phyloP scores from a whole-genome alignment of 2,888 invertebrate species.

The Lepidochitona cinerea region DNA sequence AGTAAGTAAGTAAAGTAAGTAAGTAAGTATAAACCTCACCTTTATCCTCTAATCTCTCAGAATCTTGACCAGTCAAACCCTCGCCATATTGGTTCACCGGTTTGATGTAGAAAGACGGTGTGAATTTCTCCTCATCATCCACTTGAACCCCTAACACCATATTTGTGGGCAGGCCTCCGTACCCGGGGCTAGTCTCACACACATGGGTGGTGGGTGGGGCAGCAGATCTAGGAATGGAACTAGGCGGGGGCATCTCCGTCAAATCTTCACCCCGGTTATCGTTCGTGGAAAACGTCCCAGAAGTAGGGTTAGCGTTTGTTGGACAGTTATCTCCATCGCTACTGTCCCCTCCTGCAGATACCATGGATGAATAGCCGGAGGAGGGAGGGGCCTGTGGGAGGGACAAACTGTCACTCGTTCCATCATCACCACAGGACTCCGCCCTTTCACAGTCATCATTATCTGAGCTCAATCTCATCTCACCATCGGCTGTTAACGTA shows the following conservation, averaged over 20 bases:
- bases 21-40: slow-evolving; percentile 28
- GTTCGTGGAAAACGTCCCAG: background rate
- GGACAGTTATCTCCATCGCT: too few relatives aligned
- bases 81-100: slow-evolving; percentile 66
- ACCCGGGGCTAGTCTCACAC: background rate
- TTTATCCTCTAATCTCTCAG: slow-evolving; percentile 62
- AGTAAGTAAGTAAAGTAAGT: background rate
- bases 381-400: background rate
- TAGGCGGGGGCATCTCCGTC: background rate
- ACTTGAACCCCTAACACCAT: slow-evolving; percentile 49
- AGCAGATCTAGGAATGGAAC: background rate
- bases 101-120: slow-evolving; percentile 63
- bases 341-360: too few relatives aligned
- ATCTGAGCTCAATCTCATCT: background rate
- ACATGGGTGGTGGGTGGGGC: background rate
- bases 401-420: background rate
- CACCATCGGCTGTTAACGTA: slow-evolving; percentile 52
- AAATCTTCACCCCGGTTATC: background rate
- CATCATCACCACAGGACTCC: background rate
- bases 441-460: background rate
- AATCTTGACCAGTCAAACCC: slow-evolving; percentile 48
- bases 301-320: background rate
- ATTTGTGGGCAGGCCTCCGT: slow-evolving; percentile 25
- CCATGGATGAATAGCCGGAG: background rate
- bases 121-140: slow-evolving; percentile 47